Evolutionary conservation across 2,113 vertebrate species (phyloP).

Genomic region (Channa argus): DNA sequence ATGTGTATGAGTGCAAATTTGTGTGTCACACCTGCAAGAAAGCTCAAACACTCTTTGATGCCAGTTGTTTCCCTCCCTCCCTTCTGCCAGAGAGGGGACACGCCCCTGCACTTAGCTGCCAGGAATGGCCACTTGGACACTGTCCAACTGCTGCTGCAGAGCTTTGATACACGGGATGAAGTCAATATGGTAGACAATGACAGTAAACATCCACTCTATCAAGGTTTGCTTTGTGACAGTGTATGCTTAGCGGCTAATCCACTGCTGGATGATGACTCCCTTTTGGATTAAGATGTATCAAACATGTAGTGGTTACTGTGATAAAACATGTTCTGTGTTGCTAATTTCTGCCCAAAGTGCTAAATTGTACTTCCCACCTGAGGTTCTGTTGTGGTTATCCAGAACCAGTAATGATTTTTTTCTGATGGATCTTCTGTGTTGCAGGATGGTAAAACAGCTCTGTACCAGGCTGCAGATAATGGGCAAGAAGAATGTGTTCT

Average conservation of each 20-base stretch:
- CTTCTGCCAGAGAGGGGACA: conserved; percentile 87
- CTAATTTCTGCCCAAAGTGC: too few species aligned
- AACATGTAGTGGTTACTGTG: conserved; percentile 17
- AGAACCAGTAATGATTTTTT: too few species aligned
- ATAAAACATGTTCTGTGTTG: not conserved
- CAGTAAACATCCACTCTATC: conserved; percentile 55
- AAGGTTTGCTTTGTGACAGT: conserved; percentile 37
- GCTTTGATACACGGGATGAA: conserved; percentile 85
- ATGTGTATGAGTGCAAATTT: conserved; percentile 7
- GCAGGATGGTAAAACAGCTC: conserved; percentile 88
- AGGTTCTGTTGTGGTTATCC: too few species aligned
- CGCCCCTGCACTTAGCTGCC: conserved; percentile 90
- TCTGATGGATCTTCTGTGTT: not conserved
- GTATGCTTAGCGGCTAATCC: conserved; percentile 47
- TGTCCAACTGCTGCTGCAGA: conserved; percentile 83
- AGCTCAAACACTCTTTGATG: conserved; percentile 67
- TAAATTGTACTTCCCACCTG: too few species aligned
- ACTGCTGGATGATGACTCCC: conserved; percentile 28
- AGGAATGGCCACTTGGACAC: conserved; percentile 84
- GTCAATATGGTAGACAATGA: conserved; percentile 85
- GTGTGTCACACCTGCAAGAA: conserved; percentile 41
- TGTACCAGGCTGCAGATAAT: conserved; percentile 87
- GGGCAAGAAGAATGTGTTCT: conserved; percentile 85
- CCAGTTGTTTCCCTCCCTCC: conserved; percentile 51
- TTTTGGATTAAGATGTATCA: conserved; percentile 38